Conservation (phyloP, 2,113 vertebrate species). For the Stictonetta naevosa region DNA sequence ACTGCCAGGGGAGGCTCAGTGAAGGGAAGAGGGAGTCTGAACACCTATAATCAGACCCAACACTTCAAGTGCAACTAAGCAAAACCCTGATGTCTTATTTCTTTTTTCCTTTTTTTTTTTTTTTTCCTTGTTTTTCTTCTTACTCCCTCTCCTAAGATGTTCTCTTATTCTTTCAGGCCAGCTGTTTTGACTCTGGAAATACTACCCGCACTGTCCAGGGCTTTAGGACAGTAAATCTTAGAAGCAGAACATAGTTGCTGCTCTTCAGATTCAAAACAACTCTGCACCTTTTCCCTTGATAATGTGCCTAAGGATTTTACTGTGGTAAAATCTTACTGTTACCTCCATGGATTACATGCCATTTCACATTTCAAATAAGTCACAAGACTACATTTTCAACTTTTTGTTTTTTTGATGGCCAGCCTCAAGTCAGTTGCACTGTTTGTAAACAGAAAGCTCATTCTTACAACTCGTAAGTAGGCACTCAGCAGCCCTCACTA, state of each 20-base stretch:
- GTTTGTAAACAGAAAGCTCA: slow-evolving; percentile 23
- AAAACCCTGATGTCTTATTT: not conserved
- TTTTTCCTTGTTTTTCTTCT: not conserved
- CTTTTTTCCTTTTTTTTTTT: not conserved
- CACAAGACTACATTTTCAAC: not conserved
- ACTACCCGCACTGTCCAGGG: not conserved
- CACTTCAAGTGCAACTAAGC: not conserved
- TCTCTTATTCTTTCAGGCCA: not conserved
- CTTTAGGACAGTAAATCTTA: not conserved
- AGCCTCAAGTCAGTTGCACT: not conserved
- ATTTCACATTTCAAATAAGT: not conserved
- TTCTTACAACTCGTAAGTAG: not conserved
- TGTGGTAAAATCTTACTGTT: not conserved
- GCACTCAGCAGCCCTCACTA: not conserved
- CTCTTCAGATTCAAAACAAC: not conserved
- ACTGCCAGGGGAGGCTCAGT: not conserved
- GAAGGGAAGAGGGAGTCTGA: not conserved
- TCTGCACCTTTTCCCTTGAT: not conserved
- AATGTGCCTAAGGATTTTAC: not conserved
- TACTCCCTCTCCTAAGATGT: not conserved
- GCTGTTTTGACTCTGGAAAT: not conserved
- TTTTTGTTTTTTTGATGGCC: not conserved
- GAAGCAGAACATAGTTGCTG: not conserved
- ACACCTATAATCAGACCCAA: not conserved
- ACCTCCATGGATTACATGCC: not conserved